Conservation (phyloP, 2,113 vertebrate genomes). For the Eudyptes chrysolophus region DNA sequence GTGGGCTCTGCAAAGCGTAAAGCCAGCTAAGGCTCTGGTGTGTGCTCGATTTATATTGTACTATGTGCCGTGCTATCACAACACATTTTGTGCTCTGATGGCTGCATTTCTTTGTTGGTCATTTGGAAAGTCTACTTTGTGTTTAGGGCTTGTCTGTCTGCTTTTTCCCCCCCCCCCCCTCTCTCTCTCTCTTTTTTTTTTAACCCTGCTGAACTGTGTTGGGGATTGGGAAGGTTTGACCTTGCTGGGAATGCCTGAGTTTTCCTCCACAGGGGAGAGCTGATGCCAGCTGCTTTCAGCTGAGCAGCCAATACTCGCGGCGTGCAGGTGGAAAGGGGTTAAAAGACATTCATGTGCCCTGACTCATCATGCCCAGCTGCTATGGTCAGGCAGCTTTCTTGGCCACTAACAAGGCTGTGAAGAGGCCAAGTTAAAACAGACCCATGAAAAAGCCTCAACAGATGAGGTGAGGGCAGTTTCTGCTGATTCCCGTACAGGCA, state of each 20-base stretch:
- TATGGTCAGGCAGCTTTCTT: neutral
- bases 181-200: too few species aligned
- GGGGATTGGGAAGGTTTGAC: neutral
- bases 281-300: neutral
- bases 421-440: neutral
- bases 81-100: neutral
- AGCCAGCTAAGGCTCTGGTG: neutral
- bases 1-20: neutral
- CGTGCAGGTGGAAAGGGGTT: neutral
- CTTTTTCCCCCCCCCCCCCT: neutral
- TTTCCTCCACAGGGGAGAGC: neutral
- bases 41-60: neutral
- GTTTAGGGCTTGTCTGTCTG: neutral
- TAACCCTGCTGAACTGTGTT: neutral
- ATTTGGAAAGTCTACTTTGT: neutral
- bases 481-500: neutral
- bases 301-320: neutral
- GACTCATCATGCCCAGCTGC: constrained; percentile 48
- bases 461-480: neutral
- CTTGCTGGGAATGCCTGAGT: neutral
- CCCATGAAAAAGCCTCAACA: neutral
- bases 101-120: neutral
- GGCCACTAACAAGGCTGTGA: neutral
- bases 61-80: neutral
- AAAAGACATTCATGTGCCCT: constrained; percentile 14